Percentiles rank a stretch among this genome's conserved stretches.
Evolutionary conservation across 2,888 invertebrate species (phyloP).

Genomic region (Troides helena): DNA sequence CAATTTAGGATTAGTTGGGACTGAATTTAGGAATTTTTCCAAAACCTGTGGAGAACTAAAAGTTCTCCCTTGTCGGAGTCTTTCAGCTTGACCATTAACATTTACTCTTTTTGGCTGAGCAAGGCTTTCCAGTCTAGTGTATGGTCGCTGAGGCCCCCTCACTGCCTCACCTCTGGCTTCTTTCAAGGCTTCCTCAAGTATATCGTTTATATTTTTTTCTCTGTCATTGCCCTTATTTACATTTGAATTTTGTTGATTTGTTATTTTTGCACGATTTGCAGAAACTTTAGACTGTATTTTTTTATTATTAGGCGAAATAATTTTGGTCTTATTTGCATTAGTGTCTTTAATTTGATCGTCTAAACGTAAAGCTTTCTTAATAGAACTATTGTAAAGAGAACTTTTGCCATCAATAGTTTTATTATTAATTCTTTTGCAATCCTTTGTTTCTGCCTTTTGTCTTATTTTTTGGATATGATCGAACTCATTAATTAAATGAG

Average conservation of each 20-base stretch:
- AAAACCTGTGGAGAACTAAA: constrained; percentile 36
- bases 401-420: constrained; percentile 40
- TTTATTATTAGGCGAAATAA: constrained; percentile 35
- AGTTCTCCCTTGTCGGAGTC: constrained; percentile 51
- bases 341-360: constrained; percentile 40
- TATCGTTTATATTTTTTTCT: constrained; percentile 53
- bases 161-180: constrained; percentile 74
- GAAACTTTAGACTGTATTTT: constrained; percentile 34
- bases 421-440: constrained; percentile 45
- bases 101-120: constrained; percentile 67
- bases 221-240: constrained; percentile 43
- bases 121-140: constrained; percentile 58
- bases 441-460: constrained; percentile 46
- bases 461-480: constrained; percentile 61
- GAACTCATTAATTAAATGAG: constrained; percentile 64
- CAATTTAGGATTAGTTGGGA: constrained; percentile 37
- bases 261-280: constrained; percentile 36
- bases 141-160: constrained; percentile 57
- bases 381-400: constrained; percentile 38
- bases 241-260: constrained; percentile 27
- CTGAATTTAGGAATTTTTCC: constrained; percentile 23
- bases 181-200: constrained; percentile 63
- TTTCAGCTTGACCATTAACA: constrained; percentile 59
- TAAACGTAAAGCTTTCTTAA: constrained; percentile 44
- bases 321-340: constrained; percentile 11